A percentile compares a stretch with the other conserved stretches of the same genome.
Conservation (phyloP, 2,888 invertebrate genomes). For the Agonopterix alstromeriana region DNA sequence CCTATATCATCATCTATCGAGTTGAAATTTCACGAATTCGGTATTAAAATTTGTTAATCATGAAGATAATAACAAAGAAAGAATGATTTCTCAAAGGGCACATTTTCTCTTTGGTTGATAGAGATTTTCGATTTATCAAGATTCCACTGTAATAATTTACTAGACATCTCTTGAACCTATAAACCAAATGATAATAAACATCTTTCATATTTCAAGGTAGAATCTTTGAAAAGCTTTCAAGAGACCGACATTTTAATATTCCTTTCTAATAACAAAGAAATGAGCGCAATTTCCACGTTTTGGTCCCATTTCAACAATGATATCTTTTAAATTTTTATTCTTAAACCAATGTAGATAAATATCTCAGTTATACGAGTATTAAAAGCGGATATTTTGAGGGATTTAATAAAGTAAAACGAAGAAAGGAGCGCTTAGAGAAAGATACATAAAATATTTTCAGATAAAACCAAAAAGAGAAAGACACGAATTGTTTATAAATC, state of each 20-base stretch:
- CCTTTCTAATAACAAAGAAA: slow-evolving; percentile 17
- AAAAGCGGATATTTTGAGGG: slow-evolving; percentile 6
- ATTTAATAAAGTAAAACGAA: slow-evolving; percentile 5
- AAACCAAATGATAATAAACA: not conserved
- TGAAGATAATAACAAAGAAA: too few species aligned
- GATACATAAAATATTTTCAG: too few species aligned
- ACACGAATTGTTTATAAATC: too few species aligned
- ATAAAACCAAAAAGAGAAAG: too few species aligned
- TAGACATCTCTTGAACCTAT: not conserved
- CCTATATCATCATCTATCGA: too few species aligned
- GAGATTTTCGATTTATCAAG: too few species aligned
- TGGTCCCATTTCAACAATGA: slow-evolving; percentile 47
- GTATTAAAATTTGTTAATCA: too few species aligned
- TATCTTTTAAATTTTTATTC: slow-evolving; percentile 18
- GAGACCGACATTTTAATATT: not conserved
- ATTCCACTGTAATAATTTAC: not conserved
- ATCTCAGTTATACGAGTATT: not conserved
- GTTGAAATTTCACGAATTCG: too few species aligned
- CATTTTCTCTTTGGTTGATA: too few species aligned
- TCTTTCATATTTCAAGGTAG: not conserved
- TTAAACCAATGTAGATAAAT: slow-evolving; percentile 2
- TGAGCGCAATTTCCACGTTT: slow-evolving; percentile 28
- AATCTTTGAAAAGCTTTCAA: not conserved
- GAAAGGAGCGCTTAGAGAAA: not conserved
- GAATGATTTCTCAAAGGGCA: too few species aligned